Conservation (phyloP, 2,113 vertebrate species). For the Dasyprocta punctata region DNA sequence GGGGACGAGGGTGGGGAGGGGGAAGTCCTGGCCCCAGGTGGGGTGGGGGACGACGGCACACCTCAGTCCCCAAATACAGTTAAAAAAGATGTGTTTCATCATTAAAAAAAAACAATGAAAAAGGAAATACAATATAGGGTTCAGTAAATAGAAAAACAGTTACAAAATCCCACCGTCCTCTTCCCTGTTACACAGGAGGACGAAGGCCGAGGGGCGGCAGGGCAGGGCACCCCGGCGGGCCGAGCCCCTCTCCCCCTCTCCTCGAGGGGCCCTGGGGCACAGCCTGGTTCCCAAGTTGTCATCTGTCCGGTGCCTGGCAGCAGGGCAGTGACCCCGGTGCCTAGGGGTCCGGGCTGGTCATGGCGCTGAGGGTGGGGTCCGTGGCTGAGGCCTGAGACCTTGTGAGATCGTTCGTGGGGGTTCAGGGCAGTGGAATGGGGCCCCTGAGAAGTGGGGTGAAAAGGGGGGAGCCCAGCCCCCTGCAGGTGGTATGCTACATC, state of each 20-base stretch:
- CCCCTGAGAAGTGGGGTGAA: conserved; percentile 47
- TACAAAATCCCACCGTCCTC: conserved; percentile 79
- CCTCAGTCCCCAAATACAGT: neutral
- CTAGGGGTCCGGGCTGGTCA: conserved; percentile 15
- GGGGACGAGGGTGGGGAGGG: neutral
- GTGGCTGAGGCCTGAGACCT: conserved; percentile 63
- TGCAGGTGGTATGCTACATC: neutral
- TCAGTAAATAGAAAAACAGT: conserved; percentile 84
- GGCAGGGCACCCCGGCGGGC: neutral
- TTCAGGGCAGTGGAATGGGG: neutral
- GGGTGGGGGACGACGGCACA: neutral
- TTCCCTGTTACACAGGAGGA: conserved; percentile 74
- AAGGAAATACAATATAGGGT: conserved; percentile 73
- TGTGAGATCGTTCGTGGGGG: conserved; percentile 65
- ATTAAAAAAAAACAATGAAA: conserved; percentile 52
- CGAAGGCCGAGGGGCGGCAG: neutral
- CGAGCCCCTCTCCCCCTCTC: neutral
- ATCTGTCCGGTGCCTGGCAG: conserved; percentile 69
- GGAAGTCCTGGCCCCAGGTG: no score
- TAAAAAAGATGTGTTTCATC: conserved; percentile 52
- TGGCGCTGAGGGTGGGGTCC: conserved; percentile 69
- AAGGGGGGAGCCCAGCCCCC: neutral
- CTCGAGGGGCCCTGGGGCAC: neutral
- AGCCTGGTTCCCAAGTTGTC: conserved; percentile 74
- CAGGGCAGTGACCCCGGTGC: conserved; percentile 43